These are phyloP conservation scores for Carcharodon carcharias DNA, from an alignment of 2,797 vertebrate genomes.

Conservation along the genomic window DNA sequence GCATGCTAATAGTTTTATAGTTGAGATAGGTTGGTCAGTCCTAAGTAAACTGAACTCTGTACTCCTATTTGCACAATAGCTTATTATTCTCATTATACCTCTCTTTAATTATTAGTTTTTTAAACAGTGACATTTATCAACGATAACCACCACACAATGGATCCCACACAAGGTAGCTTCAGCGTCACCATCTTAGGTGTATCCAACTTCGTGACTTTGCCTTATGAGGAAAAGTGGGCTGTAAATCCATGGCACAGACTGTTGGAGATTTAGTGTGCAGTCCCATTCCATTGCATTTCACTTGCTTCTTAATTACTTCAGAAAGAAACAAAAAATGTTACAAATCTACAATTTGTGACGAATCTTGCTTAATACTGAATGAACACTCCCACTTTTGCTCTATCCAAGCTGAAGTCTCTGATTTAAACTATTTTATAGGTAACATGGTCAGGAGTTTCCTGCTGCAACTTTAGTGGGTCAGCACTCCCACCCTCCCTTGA, in stretches of 20 bases:
- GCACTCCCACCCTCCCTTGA: not conserved
- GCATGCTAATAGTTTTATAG: not conserved
- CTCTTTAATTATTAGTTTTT: not conserved
- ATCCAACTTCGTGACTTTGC: not conserved
- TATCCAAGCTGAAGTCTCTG: not conserved
- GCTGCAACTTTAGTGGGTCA: not conserved
- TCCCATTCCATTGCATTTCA: not conserved
- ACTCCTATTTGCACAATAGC: not conserved
- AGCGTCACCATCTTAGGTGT: not conserved
- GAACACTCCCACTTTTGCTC: not conserved
- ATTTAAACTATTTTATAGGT: not conserved
- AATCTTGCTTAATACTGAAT: not conserved
- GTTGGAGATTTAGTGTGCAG: not conserved
- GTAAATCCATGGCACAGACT: not conserved
- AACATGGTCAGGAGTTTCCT: not conserved
- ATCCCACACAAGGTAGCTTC: not conserved
- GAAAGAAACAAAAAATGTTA: not conserved
- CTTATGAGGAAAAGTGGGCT: not conserved
- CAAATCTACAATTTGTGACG: not conserved
- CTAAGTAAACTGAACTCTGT: slow-evolving; percentile 20
- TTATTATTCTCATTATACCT: not conserved
- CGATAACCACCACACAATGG: not conserved
- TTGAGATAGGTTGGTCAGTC: not conserved
- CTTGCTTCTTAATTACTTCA: not conserved
- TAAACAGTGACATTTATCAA: not conserved